Evolutionary conservation across 2,113 vertebrate species (phyloP).

Genomic region (Alexandromys fortis): DNA sequence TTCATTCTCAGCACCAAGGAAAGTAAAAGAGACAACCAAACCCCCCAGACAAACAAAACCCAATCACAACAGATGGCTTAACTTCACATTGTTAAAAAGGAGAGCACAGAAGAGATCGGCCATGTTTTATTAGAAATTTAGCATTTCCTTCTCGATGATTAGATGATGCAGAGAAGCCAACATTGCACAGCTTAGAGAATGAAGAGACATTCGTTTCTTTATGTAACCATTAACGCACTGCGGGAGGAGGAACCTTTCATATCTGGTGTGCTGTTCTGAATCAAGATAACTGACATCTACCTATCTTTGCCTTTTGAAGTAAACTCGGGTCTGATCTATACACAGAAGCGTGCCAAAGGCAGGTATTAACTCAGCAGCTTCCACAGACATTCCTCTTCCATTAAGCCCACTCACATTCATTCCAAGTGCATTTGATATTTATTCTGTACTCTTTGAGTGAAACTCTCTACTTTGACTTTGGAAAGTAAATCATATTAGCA

Average conservation of each 20-base stretch:
- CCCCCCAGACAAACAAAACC: not conserved
- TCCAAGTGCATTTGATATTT: constrained; percentile 83
- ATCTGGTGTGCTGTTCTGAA: constrained; percentile 2
- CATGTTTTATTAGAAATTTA: constrained; percentile 59
- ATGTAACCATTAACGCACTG: not conserved
- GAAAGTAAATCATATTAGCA: constrained; percentile 76
- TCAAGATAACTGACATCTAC: not conserved
- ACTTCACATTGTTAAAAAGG: constrained; percentile 25
- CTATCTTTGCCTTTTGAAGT: not conserved
- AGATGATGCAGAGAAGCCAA: not conserved
- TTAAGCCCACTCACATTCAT: constrained; percentile 4
- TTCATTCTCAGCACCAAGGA: not conserved
- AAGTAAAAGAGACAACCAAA: not conserved
- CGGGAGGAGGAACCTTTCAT: not conserved
- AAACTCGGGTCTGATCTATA: not conserved
- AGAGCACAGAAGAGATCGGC: not conserved
- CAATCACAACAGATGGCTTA: not conserved
- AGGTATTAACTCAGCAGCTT: not conserved
- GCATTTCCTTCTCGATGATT: constrained; percentile 21
- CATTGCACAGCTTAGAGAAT: not conserved
- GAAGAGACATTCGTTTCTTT: not conserved
- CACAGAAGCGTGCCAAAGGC: constrained; percentile 44
- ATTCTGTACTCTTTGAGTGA: constrained; percentile 82
- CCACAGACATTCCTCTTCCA: not conserved
- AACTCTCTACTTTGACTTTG: constrained; percentile 87